Percentiles rank a stretch among this genome's conserved stretches.
Conservation (phyloP, 2,888 invertebrate genomes). For the Dione juno region DNA sequence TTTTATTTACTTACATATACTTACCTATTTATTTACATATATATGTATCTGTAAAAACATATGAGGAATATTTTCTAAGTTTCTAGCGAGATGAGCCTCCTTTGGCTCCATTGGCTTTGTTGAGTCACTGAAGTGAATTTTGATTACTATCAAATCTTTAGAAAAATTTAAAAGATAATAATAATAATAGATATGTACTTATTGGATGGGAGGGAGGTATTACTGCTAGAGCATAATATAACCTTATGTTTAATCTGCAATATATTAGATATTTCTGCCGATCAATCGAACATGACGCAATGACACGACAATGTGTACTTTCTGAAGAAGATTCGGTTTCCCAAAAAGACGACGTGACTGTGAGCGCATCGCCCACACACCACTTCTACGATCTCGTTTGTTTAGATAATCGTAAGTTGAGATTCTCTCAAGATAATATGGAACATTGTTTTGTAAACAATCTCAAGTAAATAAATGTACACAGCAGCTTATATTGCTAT, state of each 20-base stretch:
- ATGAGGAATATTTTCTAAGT: too few relatives aligned
- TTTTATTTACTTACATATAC: too few relatives aligned
- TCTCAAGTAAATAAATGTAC: neutral
- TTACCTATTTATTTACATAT: too few relatives aligned
- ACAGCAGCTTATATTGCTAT: neutral
- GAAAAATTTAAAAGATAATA: too few relatives aligned
- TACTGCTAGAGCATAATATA: neutral
- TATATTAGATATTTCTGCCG: conserved; percentile 90
- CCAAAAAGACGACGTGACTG: conserved; percentile 93
- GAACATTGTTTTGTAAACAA: conserved; percentile 36
- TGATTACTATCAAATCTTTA: too few relatives aligned
- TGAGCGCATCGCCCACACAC: conserved; percentile 92
- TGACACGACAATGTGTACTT: conserved; percentile 93
- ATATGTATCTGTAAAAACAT: too few relatives aligned
- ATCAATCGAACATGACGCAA: conserved; percentile 94
- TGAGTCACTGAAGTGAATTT: too few relatives aligned
- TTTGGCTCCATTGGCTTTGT: too few relatives aligned
- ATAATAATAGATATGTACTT: too few relatives aligned
- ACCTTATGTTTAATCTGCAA: conserved; percentile 2
- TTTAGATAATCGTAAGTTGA: conserved; percentile 92
- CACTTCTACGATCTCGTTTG: conserved; percentile 95
- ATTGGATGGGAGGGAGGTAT: too few relatives aligned
- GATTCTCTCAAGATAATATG: conserved; percentile 39
- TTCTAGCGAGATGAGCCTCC: too few relatives aligned
- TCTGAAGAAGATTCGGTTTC: conserved; percentile 96